These are phyloP conservation scores for Mola mola DNA, from an alignment of 2,113 vertebrate species.

Conservation along the genomic window DNA sequence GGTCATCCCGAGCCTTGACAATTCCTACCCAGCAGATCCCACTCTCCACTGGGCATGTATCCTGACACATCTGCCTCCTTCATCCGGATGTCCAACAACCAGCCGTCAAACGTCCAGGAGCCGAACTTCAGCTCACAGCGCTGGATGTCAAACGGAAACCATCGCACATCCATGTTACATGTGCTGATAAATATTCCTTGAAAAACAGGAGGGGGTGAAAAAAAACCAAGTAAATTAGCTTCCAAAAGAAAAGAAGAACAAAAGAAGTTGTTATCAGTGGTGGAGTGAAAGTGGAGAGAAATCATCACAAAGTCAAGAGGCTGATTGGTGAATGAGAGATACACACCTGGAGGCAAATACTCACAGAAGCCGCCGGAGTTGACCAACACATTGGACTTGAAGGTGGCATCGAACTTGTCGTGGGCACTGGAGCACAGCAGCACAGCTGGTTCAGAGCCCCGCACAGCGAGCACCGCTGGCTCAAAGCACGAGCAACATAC, in stretches of 20 bases:
- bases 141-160: slow-evolving; percentile 87
- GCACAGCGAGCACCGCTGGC: neutral
- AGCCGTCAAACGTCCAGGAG: slow-evolving; percentile 86
- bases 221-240: neutral
- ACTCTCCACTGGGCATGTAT: slow-evolving; percentile 84
- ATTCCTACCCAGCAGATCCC: slow-evolving; percentile 83
- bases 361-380: slow-evolving; percentile 87
- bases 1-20: neutral
- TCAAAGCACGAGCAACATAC: slow-evolving; percentile 49
- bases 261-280: neutral
- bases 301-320: no score
- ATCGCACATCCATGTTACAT: slow-evolving; percentile 83
- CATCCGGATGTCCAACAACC: slow-evolving; percentile 85
- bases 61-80: slow-evolving; percentile 83
- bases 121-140: slow-evolving; percentile 85
- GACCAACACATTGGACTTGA: slow-evolving; percentile 84
- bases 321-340: neutral
- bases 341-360: slow-evolving; percentile 85
- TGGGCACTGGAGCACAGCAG: slow-evolving; percentile 74
- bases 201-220: neutral
- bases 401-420: slow-evolving; percentile 85
- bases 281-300: no score
- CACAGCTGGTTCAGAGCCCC: slow-evolving; percentile 13
- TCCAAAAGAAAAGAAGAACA: neutral
- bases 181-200: slow-evolving; percentile 85